These are phyloP conservation scores for Mimachlamys varia DNA, from an alignment of 2,888 invertebrate genomes.

Conservation along the genomic window DNA sequence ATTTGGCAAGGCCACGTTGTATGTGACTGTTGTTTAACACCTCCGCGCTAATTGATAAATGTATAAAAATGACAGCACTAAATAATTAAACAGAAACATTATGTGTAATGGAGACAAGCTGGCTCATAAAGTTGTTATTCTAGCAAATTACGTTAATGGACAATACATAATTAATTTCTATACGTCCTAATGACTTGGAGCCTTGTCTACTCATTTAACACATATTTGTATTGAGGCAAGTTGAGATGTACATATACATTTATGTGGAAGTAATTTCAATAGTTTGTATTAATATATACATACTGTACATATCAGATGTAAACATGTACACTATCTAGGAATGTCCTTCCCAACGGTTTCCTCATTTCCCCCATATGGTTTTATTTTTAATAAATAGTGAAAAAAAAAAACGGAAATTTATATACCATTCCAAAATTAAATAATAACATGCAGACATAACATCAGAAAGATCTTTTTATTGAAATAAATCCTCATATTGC, in stretches of 20 bases:
- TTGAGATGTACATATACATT: background rate
- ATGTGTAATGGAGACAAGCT: background rate
- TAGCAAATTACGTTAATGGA: constrained; percentile 7
- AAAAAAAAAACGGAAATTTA: background rate
- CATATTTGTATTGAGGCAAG: background rate
- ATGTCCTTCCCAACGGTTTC: background rate
- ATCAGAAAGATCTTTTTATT: background rate
- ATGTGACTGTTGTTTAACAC: background rate
- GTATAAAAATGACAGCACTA: constrained; percentile 24
- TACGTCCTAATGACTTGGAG: background rate
- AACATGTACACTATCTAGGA: background rate
- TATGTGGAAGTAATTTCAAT: background rate
- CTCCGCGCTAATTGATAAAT: background rate
- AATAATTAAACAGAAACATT: constrained; percentile 28
- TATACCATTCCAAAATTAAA: background rate
- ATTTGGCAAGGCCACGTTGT: background rate
- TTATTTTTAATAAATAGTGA: background rate
- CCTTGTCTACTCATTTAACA: background rate
- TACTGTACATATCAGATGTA: background rate
- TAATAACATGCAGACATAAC: background rate
- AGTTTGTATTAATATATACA: background rate
- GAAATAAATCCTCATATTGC: background rate
- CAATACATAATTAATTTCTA: constrained; percentile 20
- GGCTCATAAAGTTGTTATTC: constrained; percentile 6
- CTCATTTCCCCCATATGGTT: background rate